Percentiles rank a stretch among this genome's conserved stretches.
Evolutionary conservation across 2,113 vertebrate genomes (phyloP).

Genomic region (Cacatua alba): DNA sequence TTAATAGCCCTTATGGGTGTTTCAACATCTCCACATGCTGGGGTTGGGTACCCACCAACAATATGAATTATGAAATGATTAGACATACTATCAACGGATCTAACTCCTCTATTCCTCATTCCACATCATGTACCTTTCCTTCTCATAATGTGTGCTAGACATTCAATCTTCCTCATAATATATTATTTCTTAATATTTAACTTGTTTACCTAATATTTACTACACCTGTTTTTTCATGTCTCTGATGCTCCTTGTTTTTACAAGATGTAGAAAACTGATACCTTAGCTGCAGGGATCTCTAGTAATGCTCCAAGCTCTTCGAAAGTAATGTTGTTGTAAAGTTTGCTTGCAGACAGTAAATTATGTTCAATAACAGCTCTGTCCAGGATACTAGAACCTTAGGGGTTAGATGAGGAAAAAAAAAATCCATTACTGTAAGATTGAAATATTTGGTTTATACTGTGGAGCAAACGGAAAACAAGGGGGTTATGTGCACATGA

Average conservation of each 20-base stretch:
- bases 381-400: constrained; percentile 98
- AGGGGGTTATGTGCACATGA: background rate
- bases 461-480: background rate
- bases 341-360: constrained; percentile 96
- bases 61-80: background rate
- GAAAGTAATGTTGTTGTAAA: constrained; percentile 99
- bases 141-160: background rate
- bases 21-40: background rate
- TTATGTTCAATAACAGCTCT: constrained; percentile 99
- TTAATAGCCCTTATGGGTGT: background rate
- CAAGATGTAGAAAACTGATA: constrained; percentile 31
- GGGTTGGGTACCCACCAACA: background rate
- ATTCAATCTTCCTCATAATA: background rate
- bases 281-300: constrained; percentile 98
- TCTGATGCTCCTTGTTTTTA: background rate
- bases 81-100: background rate
- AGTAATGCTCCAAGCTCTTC: constrained; percentile 96
- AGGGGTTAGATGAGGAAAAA: background rate
- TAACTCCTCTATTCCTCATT: background rate
- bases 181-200: background rate
- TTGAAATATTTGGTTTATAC: background rate
- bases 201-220: background rate
- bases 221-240: background rate
- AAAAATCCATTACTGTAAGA: background rate
- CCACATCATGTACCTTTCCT: background rate